These are phyloP conservation scores for Nipponacmea schrenckii DNA, from an alignment of 2,888 invertebrate genomes.

Conservation along the genomic window DNA sequence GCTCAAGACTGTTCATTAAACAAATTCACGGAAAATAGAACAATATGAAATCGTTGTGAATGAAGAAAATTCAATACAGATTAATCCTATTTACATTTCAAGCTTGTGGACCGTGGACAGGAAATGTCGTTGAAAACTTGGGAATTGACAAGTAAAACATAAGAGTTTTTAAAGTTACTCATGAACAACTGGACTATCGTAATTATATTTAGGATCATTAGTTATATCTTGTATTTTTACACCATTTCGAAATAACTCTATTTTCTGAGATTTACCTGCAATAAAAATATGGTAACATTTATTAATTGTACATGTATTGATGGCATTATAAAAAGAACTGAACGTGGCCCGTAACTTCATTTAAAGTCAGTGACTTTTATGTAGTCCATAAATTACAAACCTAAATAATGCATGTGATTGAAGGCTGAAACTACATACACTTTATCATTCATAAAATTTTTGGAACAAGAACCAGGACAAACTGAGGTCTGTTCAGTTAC, in stretches of 20 bases:
- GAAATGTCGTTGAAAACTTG: too few species aligned
- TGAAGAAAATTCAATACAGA: too few species aligned
- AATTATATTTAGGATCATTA: slow-evolving; percentile 36
- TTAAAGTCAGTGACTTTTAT: too few species aligned
- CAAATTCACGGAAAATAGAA: too few species aligned
- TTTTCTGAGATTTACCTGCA: slow-evolving; percentile 37
- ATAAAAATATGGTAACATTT: background rate
- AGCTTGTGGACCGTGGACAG: too few species aligned
- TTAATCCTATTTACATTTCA: too few species aligned
- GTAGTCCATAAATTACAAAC: slow-evolving; percentile 29
- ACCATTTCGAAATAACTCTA: slow-evolving; percentile 35
- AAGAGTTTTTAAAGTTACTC: slow-evolving; percentile 31
- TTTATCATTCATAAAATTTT: slow-evolving; percentile 19
- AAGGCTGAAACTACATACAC: slow-evolving; percentile 32
- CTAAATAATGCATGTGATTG: slow-evolving; percentile 52
- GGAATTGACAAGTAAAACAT: too few species aligned
- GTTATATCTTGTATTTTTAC: slow-evolving; percentile 34
- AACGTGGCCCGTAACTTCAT: too few species aligned
- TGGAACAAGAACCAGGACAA: slow-evolving; percentile 27
- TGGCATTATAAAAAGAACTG: too few species aligned
- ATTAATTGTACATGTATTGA: too few species aligned
- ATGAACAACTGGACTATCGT: slow-evolving; percentile 43
- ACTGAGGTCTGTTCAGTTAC: slow-evolving; percentile 14
- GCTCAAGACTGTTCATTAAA: too few species aligned
- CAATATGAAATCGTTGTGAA: too few species aligned